Conservation (phyloP, 2,113 vertebrate species). For the Clarias batrachus region DNA sequence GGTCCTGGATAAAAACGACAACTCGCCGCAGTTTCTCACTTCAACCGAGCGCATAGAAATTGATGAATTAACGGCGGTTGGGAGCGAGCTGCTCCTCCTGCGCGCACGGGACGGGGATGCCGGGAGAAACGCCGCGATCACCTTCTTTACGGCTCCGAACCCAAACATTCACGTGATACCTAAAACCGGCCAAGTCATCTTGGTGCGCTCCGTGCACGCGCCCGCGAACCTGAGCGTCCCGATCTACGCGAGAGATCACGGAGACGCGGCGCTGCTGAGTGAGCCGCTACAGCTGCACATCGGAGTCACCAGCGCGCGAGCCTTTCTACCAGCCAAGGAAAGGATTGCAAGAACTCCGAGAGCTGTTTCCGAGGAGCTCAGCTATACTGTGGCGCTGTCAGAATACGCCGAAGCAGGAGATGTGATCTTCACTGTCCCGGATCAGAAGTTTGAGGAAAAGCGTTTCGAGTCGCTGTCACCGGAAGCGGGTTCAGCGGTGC, state of each 20-base stretch:
- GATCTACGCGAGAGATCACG: constrained; percentile 67
- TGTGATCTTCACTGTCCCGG: constrained; percentile 80
- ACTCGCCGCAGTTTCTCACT: constrained; percentile 63
- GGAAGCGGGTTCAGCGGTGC: constrained; percentile 66
- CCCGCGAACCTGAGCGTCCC: constrained; percentile 58
- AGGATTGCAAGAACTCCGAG: constrained; percentile 53
- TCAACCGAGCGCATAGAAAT: constrained; percentile 57
- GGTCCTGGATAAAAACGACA: constrained; percentile 73
- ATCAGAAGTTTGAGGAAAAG: constrained; percentile 68
- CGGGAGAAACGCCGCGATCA: constrained; percentile 66
- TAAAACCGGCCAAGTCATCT: constrained; percentile 69
- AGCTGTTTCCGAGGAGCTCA: constrained; percentile 62
- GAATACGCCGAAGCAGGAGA: constrained; percentile 72
- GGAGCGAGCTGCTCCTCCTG: constrained; percentile 67
- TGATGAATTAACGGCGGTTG: constrained; percentile 65
- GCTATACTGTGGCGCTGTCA: constrained; percentile 75
- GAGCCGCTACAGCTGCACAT: constrained; percentile 63
- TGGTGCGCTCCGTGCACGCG: constrained; percentile 68
- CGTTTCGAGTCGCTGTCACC: constrained; percentile 76
- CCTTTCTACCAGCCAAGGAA: background rate
- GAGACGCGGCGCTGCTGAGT: constrained; percentile 57
- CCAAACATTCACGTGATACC: constrained; percentile 71
- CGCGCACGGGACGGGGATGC: constrained; percentile 66
- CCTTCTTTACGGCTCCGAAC: constrained; percentile 65
- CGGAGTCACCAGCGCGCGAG: constrained; percentile 40